A percentile compares a stretch with the other conserved stretches of the same genome.
phyloP scores from a whole-genome alignment of 2,888 invertebrate species.

The Orthonevra nobilis region DNA sequence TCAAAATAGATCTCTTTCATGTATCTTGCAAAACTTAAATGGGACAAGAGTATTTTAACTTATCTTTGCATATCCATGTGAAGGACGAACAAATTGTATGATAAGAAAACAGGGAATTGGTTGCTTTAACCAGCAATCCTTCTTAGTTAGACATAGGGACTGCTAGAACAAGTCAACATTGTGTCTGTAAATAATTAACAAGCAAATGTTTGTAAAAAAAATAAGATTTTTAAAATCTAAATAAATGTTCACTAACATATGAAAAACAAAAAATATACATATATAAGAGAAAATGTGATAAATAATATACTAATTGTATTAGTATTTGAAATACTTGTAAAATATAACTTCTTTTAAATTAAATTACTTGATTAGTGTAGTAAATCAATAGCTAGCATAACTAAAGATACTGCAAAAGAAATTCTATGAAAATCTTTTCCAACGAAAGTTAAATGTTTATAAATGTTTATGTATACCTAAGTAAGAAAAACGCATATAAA shows the following conservation, averaged over 20 bases:
- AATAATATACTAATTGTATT: slow-evolving; percentile 22
- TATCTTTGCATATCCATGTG: not conserved
- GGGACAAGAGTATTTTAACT: not conserved
- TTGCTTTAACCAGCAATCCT: slow-evolving; percentile 20
- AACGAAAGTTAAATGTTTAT: not conserved
- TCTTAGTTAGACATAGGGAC: not conserved
- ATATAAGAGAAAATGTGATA: slow-evolving; percentile 39
- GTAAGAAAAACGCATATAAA: slow-evolving; percentile 11
- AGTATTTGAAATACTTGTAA: slow-evolving; percentile 3
- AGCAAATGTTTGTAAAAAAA: slow-evolving; percentile 17
- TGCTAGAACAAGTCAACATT: not conserved
- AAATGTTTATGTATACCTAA: not conserved
- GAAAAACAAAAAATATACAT: not conserved
- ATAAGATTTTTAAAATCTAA: too few species aligned
- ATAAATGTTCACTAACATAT: not conserved
- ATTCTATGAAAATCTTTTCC: slow-evolving; percentile 12
- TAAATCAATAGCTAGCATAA: slow-evolving; percentile 15
- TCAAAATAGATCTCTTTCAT: too few species aligned
- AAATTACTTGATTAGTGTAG: not conserved
- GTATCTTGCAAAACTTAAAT: too few species aligned
- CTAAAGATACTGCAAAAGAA: slow-evolving; percentile 1
- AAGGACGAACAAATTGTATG: not conserved
- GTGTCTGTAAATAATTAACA: slow-evolving; percentile 23
- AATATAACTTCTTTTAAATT: slow-evolving; percentile 16
- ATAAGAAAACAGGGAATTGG: slow-evolving; percentile 43